Base-by-base conservation (phyloP, 2,113 vertebrate species). In the Leiothrix lutea region DNA sequence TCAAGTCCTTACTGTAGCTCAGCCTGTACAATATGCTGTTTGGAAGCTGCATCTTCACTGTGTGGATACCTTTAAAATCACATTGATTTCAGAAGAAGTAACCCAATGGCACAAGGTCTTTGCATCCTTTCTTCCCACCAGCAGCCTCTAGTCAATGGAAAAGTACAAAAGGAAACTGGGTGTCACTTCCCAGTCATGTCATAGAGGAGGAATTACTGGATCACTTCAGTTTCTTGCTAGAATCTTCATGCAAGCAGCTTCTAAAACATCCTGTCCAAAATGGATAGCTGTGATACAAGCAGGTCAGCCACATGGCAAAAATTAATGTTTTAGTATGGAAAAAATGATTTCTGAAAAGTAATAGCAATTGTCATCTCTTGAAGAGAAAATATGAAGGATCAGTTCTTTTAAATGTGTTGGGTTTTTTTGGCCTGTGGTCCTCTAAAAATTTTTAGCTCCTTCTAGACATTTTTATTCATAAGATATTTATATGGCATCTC, bases 361-460 rank as follows among this genome's bases (percentile, higher is more conserved):
- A 45, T 22, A 69, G 4, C 53, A 58, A 31, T 31, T 78, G 5
- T 24, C 9, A 67, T 6, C 2, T 80, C 12, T 51, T 62, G 24
- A 84, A 42, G 2, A 62, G 8, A 66, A 69, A 57, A 2, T 15
- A 35, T 14, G 9, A 9, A 78, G 8, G 28, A 9, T 1, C 4
- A 28, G 2, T 25, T 53, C 5, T 40, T 73, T 40, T 22, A 15
- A 86, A 38, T 0, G 0, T 53, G 9, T 28, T 19, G 11, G 4
- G 7, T 1, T 20, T 31, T 35, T 64, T 21, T 72, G 17, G 1
- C 6, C 14, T 17, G 7, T 45, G 23, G 23, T n/a, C 4, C 3
- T 9, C 40, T 86, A 72, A 62, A 70, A 29, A 11, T 11, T 14
- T 57, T 15, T 67, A 38, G 2, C 4, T 7, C 6, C 4, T 51